phyloP scores from a whole-genome alignment of 2,888 invertebrate species.

The Allacma fusca region DNA sequence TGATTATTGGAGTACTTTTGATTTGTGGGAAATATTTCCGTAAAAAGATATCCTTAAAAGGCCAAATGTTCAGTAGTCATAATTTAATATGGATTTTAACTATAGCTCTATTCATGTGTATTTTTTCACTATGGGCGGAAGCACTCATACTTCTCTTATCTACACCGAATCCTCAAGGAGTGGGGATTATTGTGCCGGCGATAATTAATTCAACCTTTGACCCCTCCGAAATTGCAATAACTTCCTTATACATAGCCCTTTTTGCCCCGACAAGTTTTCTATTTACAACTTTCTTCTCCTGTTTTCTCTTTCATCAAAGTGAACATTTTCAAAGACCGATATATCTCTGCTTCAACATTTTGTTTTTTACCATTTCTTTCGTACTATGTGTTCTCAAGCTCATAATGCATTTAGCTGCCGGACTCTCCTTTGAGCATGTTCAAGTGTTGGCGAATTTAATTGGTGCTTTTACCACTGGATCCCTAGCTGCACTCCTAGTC shows the following conservation, averaged over 20 bases:
- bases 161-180: neutral
- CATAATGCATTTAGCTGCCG: slow-evolving; percentile 24
- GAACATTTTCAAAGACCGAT: slow-evolving; percentile 49
- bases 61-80: slow-evolving; percentile 52
- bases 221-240: neutral
- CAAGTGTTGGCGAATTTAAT: slow-evolving; percentile 49
- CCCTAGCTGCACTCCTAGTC: slow-evolving; percentile 42
- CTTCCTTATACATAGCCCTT: slow-evolving; percentile 7
- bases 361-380: slow-evolving; percentile 48
- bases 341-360: slow-evolving; percentile 52
- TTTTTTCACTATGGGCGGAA: slow-evolving; percentile 32
- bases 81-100: slow-evolving; percentile 49
- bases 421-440: slow-evolving; percentile 48
- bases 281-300: slow-evolving; percentile 45
- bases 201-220: neutral
- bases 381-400: slow-evolving; percentile 43
- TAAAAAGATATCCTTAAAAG: slow-evolving; percentile 26
- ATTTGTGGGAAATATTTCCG: slow-evolving; percentile 48
- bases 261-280: slow-evolving; percentile 36
- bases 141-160: slow-evolving; percentile 25
- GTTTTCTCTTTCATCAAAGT: slow-evolving; percentile 52
- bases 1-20: slow-evolving; percentile 42
- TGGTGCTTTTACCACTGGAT: slow-evolving; percentile 35
- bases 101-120: slow-evolving; percentile 27
- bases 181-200: neutral